A percentile compares a stretch with the other conserved stretches of the same genome.
Evolutionary conservation across 2,113 vertebrate genomes (phyloP).

Genomic region (Recurvirostra avosetta): DNA sequence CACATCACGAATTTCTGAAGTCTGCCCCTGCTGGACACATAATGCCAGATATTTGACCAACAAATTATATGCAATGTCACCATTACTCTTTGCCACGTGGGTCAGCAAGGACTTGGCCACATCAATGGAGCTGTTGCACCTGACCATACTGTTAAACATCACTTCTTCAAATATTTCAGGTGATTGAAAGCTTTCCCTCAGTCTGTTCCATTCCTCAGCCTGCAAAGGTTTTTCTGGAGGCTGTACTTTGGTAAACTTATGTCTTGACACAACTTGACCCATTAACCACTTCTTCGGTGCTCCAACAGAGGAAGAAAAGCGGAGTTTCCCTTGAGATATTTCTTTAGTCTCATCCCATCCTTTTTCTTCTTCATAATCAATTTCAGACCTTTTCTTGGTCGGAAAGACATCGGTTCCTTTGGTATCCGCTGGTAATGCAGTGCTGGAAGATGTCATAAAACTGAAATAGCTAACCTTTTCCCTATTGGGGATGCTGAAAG

Average conservation of each 20-base stretch:
- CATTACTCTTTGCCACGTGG: constrained; percentile 76
- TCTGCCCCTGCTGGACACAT: constrained; percentile 79
- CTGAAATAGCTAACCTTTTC: constrained; percentile 32
- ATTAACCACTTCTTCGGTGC: constrained; percentile 74
- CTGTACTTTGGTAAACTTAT: background rate
- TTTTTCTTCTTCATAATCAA: background rate
- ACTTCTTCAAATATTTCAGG: constrained; percentile 73
- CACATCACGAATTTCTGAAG: constrained; percentile 82
- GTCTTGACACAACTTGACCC: background rate
- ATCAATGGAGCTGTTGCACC: constrained; percentile 62
- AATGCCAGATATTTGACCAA: constrained; percentile 84
- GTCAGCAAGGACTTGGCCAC: constrained; percentile 88
- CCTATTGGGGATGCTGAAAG: background rate
- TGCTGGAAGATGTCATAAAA: constrained; percentile 7
- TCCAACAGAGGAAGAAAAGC: constrained; percentile 80
- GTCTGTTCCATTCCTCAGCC: constrained; percentile 78
- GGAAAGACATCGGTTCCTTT: background rate
- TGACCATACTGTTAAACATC: constrained; percentile 75
- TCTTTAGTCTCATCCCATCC: background rate
- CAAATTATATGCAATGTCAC: constrained; percentile 81
- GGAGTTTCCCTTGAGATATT: background rate
- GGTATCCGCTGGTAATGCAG: constrained; percentile 2
- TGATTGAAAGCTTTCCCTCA: constrained; percentile 65
- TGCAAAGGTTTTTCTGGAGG: constrained; percentile 80
- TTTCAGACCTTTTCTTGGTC: background rate